Base-by-base conservation (phyloP, 2,888 invertebrate species). In the Catocala nupta region DNA sequence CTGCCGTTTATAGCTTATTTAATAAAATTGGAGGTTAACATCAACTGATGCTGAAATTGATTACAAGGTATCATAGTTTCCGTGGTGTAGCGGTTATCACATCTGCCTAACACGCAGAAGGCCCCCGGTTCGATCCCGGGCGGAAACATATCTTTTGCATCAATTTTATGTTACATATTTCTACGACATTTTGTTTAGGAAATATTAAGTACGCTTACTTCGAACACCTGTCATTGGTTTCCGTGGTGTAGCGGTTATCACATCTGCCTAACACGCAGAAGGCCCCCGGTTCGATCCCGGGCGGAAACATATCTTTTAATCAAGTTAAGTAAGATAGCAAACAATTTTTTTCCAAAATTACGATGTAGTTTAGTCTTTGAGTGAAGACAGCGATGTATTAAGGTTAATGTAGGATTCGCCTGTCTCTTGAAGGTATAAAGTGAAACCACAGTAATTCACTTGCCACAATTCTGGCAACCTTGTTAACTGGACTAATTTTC, bases 241-340 rank as follows among this genome's bases (percentile, higher is more conserved):
- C 96, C 96, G 96, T 97, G 96, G 96, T 97, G 97, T 97, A 97
- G 97, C 96, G 97, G 97, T 97, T 97, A 97, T 97, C 97, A 97
- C 97, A 96, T 97, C 97, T 96, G 97, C 97, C 96, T 97, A 96
- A 97, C 97, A 97, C 97, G 97, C 97, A 96, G 96, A 97, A 97
- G 97, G 97, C 96, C 97, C 96, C 97, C 96, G 96, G 97, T 97
- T 97, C 96, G 96, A 97, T 96, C 96, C 96, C 96, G 96, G 96
- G 96, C 96, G 96, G 96, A 96, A 96, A 96, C 96, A 96, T 84
- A 81, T 3, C 13, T 63, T 63, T 63, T 57, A 7, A 39, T 39
- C 25, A 25, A 25, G 25, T 25, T 25, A 25, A 25, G 25, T 25
- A 25, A 4, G 3, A 25, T 0, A 25, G 25, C 25, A 25, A 1